Evolutionary conservation across 2,113 vertebrate species (phyloP).

Genomic region (Pleuronectes platessa): DNA sequence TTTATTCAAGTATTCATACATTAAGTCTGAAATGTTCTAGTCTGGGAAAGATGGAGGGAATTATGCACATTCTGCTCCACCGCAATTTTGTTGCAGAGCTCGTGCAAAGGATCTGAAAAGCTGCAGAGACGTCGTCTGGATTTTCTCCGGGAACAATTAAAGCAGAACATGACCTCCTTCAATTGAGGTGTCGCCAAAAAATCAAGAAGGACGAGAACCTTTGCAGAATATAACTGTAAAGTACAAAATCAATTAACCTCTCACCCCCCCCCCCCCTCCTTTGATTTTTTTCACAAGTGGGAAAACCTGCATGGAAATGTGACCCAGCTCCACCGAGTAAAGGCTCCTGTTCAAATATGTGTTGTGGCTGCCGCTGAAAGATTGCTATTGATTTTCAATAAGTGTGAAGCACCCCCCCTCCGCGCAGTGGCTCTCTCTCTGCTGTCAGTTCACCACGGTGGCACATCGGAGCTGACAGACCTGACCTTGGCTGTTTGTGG

Average conservation of each 20-base stretch:
- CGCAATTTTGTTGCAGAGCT: neutral
- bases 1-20: neutral
- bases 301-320: slow-evolving; percentile 44
- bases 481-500: slow-evolving; percentile 71
- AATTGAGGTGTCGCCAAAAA: neutral
- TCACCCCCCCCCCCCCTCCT: slow-evolving; percentile 36
- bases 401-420: slow-evolving; percentile 63
- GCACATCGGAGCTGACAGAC: slow-evolving; percentile 57
- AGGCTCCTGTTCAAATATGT: slow-evolving; percentile 62
- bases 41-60: neutral
- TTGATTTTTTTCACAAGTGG: slow-evolving; percentile 23
- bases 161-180: neutral
- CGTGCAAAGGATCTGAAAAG: neutral
- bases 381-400: slow-evolving; percentile 83
- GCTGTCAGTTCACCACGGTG: slow-evolving; percentile 52
- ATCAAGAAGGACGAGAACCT: neutral
- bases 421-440: slow-evolving; percentile 41
- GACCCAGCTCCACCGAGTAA: slow-evolving; percentile 48
- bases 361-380: slow-evolving; percentile 65
- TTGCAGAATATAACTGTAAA: neutral
- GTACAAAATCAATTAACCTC: neutral
- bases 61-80: neutral
- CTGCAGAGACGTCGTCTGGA: neutral
- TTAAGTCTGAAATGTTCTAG: neutral
- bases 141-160: neutral